Evolutionary conservation across 2,113 vertebrate genomes (phyloP).

Genomic region (Pelecanus crispus): DNA sequence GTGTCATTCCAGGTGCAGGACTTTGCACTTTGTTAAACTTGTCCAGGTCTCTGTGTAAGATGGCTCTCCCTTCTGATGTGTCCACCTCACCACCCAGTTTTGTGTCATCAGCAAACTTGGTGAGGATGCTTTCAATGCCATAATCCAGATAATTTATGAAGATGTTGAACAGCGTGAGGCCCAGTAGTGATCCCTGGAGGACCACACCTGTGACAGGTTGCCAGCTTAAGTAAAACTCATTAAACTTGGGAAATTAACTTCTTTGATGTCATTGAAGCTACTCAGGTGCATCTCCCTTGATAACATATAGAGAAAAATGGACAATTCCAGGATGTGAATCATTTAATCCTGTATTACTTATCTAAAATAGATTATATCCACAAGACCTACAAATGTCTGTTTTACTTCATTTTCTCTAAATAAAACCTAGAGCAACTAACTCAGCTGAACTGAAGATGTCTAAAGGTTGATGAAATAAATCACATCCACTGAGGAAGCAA

Average conservation of each 20-base stretch:
- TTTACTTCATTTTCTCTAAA: neutral
- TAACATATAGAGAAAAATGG: neutral
- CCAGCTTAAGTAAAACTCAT: neutral
- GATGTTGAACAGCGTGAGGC: neutral
- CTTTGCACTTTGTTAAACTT: neutral
- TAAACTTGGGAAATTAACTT: neutral
- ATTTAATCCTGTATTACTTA: neutral
- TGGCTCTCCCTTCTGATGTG: neutral
- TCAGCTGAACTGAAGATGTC: neutral
- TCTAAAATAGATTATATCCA: neutral
- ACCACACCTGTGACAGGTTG: neutral
- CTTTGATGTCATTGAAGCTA: neutral
- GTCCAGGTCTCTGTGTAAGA: neutral
- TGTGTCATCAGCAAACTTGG: neutral
- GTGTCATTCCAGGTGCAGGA: neutral
- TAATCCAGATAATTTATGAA: neutral
- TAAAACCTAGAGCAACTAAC: neutral
- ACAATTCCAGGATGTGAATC: neutral
- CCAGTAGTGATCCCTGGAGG: neutral
- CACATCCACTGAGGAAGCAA: neutral
- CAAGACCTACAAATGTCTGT: neutral
- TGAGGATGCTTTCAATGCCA: neutral
- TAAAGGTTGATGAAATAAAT: neutral
- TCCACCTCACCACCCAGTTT: neutral
- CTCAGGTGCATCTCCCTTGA: neutral